phyloP scores from a whole-genome alignment of 2,113 vertebrate genomes.

The Bufo gargarizans region DNA sequence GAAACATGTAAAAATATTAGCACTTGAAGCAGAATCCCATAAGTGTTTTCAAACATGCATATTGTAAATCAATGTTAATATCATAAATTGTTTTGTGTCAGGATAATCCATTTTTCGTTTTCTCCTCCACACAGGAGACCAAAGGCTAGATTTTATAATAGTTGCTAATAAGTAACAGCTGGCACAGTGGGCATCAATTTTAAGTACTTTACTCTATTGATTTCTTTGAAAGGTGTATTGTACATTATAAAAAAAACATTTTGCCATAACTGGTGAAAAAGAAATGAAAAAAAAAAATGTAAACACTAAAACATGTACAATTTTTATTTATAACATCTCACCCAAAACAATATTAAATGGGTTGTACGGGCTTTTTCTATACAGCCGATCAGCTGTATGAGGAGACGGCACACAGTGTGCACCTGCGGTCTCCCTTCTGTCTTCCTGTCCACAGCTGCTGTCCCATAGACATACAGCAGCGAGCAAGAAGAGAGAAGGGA shows the following conservation, averaged over 20 bases:
- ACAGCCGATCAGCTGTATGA: neutral
- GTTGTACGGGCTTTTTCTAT: no score
- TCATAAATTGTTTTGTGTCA: constrained; percentile 33
- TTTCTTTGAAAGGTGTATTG: neutral
- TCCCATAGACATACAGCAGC: no score
- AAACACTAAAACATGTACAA: neutral
- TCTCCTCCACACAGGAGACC: constrained; percentile 2
- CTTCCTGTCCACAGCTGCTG: no score
- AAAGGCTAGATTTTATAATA: constrained; percentile 35
- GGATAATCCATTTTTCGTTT: constrained; percentile 12
- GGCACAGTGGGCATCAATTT: neutral
- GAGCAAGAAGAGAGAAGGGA: no score
- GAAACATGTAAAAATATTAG: neutral
- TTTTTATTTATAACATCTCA: neutral
- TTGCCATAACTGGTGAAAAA: neutral
- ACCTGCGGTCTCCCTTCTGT: no score
- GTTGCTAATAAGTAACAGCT: constrained; percentile 36
- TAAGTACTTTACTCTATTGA: constrained; percentile 20
- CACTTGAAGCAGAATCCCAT: neutral
- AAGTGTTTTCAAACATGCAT: constrained; percentile 29
- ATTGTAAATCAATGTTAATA: constrained; percentile 42
- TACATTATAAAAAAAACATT: neutral
- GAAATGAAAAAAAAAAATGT: neutral
- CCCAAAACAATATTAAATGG: neutral
- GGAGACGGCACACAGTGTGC: no score